A percentile compares a stretch with the other conserved stretches of the same genome.
Conservation (phyloP, 2,797 vertebrate genomes). For the Dallia pectoralis region DNA sequence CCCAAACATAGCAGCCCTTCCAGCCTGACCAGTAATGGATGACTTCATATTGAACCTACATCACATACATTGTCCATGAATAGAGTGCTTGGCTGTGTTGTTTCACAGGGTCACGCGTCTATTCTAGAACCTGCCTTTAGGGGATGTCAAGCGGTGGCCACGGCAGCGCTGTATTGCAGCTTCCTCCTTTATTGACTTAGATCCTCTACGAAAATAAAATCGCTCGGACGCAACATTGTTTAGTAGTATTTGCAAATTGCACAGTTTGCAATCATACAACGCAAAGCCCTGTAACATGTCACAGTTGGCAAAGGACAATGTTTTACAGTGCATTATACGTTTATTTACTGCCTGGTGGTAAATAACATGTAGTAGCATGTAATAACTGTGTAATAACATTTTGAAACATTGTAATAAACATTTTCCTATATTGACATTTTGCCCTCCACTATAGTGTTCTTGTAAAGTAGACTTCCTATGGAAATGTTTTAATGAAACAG, state of each 20-base stretch:
- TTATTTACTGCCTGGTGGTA: slow-evolving; percentile 10
- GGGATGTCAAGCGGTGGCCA: slow-evolving; percentile 37
- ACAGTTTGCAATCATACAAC: too few relatives aligned
- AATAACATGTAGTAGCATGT: background rate
- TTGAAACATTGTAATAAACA: background rate
- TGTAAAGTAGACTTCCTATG: too few relatives aligned
- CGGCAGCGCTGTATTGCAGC: slow-evolving; percentile 20
- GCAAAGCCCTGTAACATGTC: too few relatives aligned
- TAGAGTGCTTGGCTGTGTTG: slow-evolving; percentile 35
- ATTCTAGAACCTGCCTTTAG: background rate
- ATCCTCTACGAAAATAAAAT: slow-evolving; percentile 9
- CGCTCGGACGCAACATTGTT: slow-evolving; percentile 37
- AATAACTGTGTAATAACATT: slow-evolving; percentile 32
- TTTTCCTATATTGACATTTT: too few relatives aligned
- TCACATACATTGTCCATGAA: slow-evolving; percentile 46
- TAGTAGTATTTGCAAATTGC: background rate
- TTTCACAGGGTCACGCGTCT: slow-evolving; percentile 27
- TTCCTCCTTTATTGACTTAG: slow-evolving; percentile 51
- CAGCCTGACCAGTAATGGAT: slow-evolving; percentile 35
- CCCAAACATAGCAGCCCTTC: slow-evolving; percentile 18
- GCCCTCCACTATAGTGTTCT: too few relatives aligned
- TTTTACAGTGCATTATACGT: slow-evolving; percentile 28
- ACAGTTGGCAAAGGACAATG: too few relatives aligned
- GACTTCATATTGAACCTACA: slow-evolving; percentile 42
- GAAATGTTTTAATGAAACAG: too few relatives aligned